phyloP scores from a whole-genome alignment of 1,140 invertebrate species.

The Panagrolaimus sp. region DNA sequence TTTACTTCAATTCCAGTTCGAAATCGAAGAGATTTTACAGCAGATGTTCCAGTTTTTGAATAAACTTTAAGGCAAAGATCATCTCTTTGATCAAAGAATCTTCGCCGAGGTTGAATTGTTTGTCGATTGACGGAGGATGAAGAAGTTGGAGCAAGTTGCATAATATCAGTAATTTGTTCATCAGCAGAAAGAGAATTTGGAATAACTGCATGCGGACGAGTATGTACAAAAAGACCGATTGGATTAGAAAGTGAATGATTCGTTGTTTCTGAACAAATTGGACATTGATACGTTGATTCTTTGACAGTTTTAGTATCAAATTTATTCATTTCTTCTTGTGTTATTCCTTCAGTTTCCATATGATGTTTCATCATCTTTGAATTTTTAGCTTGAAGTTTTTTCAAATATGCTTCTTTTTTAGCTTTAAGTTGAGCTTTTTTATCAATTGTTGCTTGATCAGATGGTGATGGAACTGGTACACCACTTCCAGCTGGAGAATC shows the following conservation, averaged over 20 bases:
- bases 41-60: not conserved
- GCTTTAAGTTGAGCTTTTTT: not conserved
- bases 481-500: not conserved
- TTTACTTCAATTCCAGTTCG: slow-evolving; percentile 8
- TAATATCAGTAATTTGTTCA: not conserved
- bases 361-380: not conserved
- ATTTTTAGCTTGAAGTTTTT: slow-evolving; percentile 5
- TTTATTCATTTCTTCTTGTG: slow-evolving; percentile 9
- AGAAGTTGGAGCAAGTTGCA: not conserved
- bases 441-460: not conserved
- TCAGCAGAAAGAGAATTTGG: not conserved
- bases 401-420: not conserved
- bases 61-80: not conserved
- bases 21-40: slow-evolving; percentile 1
- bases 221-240: not conserved
- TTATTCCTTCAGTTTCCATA: not conserved
- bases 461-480: not conserved
- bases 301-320: not conserved
- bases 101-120: not conserved
- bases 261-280: not conserved
- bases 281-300: not conserved
- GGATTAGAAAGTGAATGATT: not conserved
- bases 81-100: not conserved
- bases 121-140: not conserved
- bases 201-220: not conserved